phyloP scores from a whole-genome alignment of 2,888 invertebrate genomes.

The Himalopsyche kuldschensis region DNA sequence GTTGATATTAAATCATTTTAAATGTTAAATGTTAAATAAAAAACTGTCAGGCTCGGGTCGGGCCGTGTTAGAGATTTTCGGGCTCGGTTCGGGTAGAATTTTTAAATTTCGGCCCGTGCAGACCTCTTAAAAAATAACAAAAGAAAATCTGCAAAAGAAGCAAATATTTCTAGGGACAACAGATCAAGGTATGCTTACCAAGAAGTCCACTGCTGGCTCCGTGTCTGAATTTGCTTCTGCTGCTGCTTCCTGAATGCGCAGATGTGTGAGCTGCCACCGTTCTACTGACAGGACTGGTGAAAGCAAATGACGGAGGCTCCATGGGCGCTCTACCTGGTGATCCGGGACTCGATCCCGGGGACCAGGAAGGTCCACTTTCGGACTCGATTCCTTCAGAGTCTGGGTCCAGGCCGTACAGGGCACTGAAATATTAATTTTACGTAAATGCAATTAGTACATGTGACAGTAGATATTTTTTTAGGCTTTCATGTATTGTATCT shows the following conservation, averaged over 20 bases:
- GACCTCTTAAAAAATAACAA: too few species aligned
- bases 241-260: constrained; percentile 50
- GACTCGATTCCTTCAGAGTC: constrained; percentile 7
- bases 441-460: not conserved
- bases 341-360: constrained; percentile 41
- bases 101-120: too few species aligned
- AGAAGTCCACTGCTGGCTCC: constrained; percentile 58
- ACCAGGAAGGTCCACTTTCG: constrained; percentile 42
- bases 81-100: too few species aligned
- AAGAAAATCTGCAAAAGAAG: too few species aligned
- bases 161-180: not conserved
- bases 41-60: too few species aligned
- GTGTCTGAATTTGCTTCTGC: constrained; percentile 46
- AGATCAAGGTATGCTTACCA: constrained; percentile 49
- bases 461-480: not conserved
- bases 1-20: too few species aligned
- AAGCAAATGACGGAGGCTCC: constrained; percentile 17
- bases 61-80: too few species aligned
- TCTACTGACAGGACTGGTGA: not conserved
- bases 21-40: too few species aligned
- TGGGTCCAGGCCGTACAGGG: constrained; percentile 54
- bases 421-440: constrained; percentile 53
- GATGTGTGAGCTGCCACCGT: constrained; percentile 41
- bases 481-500: not conserved
- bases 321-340: constrained; percentile 40